Percentiles rank a stretch among this genome's conserved stretches.
Evolutionary conservation across 2,888 invertebrate genomes (phyloP).

Genomic region (Tiliacea citrago): DNA sequence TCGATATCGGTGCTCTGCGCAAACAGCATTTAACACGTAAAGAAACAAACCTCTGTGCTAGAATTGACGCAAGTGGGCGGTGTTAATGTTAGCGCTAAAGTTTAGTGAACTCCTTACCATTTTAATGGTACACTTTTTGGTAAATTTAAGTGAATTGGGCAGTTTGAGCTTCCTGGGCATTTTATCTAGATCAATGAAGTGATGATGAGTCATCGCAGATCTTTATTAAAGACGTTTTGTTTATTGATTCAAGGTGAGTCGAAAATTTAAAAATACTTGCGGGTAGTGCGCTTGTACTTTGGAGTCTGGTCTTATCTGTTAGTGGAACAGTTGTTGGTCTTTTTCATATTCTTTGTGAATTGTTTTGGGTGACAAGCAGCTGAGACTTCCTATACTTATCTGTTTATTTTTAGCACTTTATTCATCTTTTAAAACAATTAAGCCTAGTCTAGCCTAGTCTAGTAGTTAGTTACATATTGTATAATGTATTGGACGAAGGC

Average conservation of each 20-base stretch:
- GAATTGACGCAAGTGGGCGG: conserved; percentile 71
- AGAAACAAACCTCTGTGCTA: conserved; percentile 63
- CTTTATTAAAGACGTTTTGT: conserved; percentile 23
- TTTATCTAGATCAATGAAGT: conserved; percentile 45
- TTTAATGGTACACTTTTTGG: conserved; percentile 38
- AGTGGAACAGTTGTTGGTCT: background rate
- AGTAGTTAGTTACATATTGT: background rate
- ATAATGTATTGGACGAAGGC: background rate
- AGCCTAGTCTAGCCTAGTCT: background rate
- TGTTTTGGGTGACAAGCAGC: background rate
- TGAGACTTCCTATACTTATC: background rate
- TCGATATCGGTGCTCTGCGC: conserved; percentile 58
- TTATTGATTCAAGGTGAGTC: conserved; percentile 33
- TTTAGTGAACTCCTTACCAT: conserved; percentile 54
- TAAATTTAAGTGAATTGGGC: conserved; percentile 44
- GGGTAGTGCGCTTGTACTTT: background rate
- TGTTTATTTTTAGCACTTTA: background rate
- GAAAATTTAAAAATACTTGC: conserved; percentile 10
- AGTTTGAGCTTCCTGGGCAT: conserved; percentile 30
- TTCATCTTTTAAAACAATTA: background rate
- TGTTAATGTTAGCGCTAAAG: conserved; percentile 69
- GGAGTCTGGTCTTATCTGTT: background rate
- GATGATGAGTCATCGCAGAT: conserved; percentile 34
- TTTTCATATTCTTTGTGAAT: background rate
- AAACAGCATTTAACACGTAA: conserved; percentile 50